phyloP scores from a whole-genome alignment of 1,140 invertebrate species.

The Zaprionus gabonicus region DNA sequence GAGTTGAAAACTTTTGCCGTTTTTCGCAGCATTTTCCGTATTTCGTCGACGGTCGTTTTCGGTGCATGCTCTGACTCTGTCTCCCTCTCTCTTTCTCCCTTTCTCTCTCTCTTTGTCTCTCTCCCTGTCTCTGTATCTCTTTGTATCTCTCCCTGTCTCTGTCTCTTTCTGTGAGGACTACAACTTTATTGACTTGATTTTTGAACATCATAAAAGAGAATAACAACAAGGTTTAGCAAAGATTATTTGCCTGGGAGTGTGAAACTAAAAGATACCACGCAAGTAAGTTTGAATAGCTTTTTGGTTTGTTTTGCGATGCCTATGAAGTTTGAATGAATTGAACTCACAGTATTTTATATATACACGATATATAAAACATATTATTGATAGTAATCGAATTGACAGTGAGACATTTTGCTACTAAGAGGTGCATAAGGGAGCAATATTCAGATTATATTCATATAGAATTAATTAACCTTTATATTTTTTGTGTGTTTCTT shows the following conservation, averaged over 20 bases:
- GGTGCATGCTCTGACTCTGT: too few species aligned
- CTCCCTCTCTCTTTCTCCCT: neutral
- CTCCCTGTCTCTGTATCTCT: constrained; percentile 6
- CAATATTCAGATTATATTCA: too few species aligned
- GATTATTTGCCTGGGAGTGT: neutral
- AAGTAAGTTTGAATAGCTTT: neutral
- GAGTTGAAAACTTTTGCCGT: constrained; percentile 69
- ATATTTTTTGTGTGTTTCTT: too few species aligned
- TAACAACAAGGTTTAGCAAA: neutral
- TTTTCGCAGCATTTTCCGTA: too few species aligned
- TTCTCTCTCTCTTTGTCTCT: neutral
- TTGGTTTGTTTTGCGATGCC: neutral
- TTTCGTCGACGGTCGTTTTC: too few species aligned
- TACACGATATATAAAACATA: too few species aligned
- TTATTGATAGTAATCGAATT: too few species aligned
- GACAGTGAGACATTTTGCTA: too few species aligned
- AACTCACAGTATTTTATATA: neutral
- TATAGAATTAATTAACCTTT: too few species aligned
- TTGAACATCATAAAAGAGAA: constrained; percentile 52
- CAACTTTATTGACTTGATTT: constrained; percentile 76
- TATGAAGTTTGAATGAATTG: neutral
- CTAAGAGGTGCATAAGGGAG: too few species aligned
- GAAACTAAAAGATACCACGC: neutral
- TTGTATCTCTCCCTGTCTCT: constrained; percentile 8
- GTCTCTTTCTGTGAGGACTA: constrained; percentile 21